Evolutionary conservation across 2,113 vertebrate species (phyloP), one percentile per base, ranked within the genome.

Genomic region (Tretioscincus oriximinensis): DNA sequence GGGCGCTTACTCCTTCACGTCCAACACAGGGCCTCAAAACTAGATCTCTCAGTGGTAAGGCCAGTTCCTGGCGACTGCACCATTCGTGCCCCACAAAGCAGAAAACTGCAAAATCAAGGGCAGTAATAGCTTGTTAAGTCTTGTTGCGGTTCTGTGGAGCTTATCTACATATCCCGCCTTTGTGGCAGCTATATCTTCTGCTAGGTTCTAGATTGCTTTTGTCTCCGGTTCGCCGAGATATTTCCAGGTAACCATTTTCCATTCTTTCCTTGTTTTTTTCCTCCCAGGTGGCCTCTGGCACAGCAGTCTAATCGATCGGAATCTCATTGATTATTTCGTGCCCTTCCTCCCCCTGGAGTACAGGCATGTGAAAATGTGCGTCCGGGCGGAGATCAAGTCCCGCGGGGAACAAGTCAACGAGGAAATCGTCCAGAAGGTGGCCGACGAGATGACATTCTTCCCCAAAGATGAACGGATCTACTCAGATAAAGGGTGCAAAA

Each of bases 271-370:
- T 18, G 4, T 2, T 0, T 9, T 1, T 8, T 22, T 74, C 60
- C 71, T 65, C 31, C 1, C 75, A 99, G 98, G 97, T 90, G 98
- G 98, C 28, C 95, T 99, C 84, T 99, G 97, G 96, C 98, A 92
- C 89, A 96, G 96, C 2, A 95, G 94, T 69, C 92, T 99, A 80
- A 98, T 99, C 0, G 97, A 97, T 90, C 97, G 94, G 88, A 96
- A 98, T 92, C 94, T 99, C 87, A 95, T 99, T 54, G 98, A 99
- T 87, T 98, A 96, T 92, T 99, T 97, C 1, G 87, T 99, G n/a
- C 98, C 98, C 2, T 97, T 99, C 76, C 95, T 99, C 75, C 98
- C 98, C 7, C 91, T 99, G 95, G 98, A 99, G 90, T 96, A 96
- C 87, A 88, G 45, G 41, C 98, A 99, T 0, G 94, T 99, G 31